These are phyloP conservation scores for Pterophyllum scalare DNA, from an alignment of 2,113 vertebrate species.

Conservation along the genomic window DNA sequence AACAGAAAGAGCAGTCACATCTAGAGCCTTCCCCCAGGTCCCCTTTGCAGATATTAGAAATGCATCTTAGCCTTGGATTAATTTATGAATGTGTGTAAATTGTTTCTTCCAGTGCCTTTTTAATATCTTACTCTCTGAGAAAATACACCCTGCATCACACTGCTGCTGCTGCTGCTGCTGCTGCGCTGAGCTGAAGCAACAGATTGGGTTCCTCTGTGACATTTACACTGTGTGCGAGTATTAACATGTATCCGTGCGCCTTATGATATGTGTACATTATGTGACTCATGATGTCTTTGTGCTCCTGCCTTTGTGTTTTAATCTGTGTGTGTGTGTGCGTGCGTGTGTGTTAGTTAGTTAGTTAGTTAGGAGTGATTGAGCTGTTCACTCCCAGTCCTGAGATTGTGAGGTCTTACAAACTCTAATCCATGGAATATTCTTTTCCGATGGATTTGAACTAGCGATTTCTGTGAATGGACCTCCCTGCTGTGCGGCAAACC, in stretches of 20 bases:
- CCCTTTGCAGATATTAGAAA: constrained; percentile 50
- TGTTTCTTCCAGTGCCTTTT: constrained; percentile 37
- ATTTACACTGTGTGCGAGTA: constrained; percentile 43
- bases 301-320: neutral
- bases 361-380: neutral
- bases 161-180: constrained; percentile 18
- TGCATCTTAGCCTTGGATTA: constrained; percentile 15
- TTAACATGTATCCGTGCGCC: neutral
- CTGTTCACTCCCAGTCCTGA: neutral
- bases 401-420: neutral
- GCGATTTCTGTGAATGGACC: neutral
- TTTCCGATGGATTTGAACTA: neutral
- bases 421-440: neutral
- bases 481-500: neutral
- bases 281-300: neutral
- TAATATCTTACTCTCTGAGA: constrained; percentile 42
- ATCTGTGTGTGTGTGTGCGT: neutral
- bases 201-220: constrained; percentile 63
- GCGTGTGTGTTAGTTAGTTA: too few relatives aligned
- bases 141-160: constrained; percentile 24
- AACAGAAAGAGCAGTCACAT: neutral
- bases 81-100: constrained; percentile 53
- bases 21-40: neutral
- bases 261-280: neutral
- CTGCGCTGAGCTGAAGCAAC: constrained; percentile 38